Evolutionary conservation across 2,888 invertebrate species (phyloP), one percentile per base, ranked within the genome.

Genomic region (Drosophila maculinotata): DNA sequence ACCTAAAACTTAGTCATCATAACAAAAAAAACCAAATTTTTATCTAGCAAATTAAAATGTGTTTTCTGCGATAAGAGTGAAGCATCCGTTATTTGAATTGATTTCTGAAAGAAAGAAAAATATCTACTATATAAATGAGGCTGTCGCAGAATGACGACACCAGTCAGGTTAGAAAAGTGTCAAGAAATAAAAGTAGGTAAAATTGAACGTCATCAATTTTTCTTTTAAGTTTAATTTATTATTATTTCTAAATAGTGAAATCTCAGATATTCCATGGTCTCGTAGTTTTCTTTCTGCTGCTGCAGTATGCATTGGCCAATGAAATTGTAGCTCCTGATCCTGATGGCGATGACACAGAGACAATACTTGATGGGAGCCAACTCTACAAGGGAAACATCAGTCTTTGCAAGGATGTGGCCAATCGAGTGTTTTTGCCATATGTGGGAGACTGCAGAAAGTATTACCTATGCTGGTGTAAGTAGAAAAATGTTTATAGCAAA

Each of bases 401-500:
- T 23, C 48, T 88, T 1, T 89, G 90, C 41, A 38, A 49, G 1
- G 62, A 69, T 48, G 84, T 83, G n/a, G 38, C 60, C 1, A 63
- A 89, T 47, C 69, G 75, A 10, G 68, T 89, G 0, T 90, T 89
- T 41, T 39, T 89, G 26, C 86, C 89, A 0, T 64, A 71, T 72
- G 56, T 87, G 3, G 66, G 70, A 0, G 57, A 87, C 47, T 89
- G 90, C 31, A 41, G 26, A 1, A 58, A 69, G 8, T 91, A 91
- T 38, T 76, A 76, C 44, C 59, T 86, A 0, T 91, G 90, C 54
- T 73, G 81, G 51, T 51, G 78, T 68, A 41, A 58, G 70, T 66
- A n/a, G 1, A 8, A 15, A 39, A 5, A n/a, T 1, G 7, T 10
- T 5, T 10, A 15, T 10, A 15, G 1, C 7, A 7, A 2, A 7